Percentiles rank a stretch among this genome's conserved stretches.
phyloP scores from a whole-genome alignment of 2,888 invertebrate genomes.

The Caenorhabditis macrosperma region DNA sequence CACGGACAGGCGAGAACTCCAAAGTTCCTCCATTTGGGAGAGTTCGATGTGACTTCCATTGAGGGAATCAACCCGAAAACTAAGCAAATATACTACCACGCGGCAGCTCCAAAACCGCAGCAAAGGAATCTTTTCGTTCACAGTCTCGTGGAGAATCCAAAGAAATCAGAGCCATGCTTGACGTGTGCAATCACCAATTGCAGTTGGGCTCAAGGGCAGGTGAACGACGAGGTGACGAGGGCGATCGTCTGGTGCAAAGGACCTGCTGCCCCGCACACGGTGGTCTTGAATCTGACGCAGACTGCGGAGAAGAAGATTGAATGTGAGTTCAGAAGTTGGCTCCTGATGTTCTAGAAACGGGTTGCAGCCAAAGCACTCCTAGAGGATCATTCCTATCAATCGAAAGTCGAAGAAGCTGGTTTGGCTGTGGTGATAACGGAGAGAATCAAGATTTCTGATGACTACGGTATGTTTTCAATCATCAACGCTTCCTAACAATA shows the following conservation, averaged over 20 bases:
- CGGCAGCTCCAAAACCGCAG: constrained; percentile 37
- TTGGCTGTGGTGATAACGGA: constrained; percentile 31
- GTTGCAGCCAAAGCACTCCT: constrained; percentile 34
- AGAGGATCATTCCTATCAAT: constrained; percentile 27
- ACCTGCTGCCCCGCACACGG: constrained; percentile 41
- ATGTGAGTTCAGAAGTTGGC: constrained; percentile 2
- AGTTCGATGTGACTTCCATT: constrained; percentile 68
- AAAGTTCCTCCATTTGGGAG: constrained; percentile 69
- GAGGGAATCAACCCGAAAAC: constrained; percentile 28
- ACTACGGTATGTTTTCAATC: constrained; percentile 18
- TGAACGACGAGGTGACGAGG: constrained; percentile 15
- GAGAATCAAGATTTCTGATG: constrained; percentile 32
- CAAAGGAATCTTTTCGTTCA: constrained; percentile 22
- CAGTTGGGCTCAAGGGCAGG: constrained; percentile 24
- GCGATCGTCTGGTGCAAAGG: constrained; percentile 41
- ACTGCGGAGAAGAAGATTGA: constrained; percentile 14
- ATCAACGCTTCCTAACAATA: background rate
- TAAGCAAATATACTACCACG: constrained; percentile 25
- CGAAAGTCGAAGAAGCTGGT: constrained; percentile 24
- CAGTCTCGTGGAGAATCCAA: background rate
- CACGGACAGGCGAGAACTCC: constrained; percentile 19
- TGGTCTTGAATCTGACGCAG: constrained; percentile 5
- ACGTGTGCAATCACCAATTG: constrained; percentile 44
- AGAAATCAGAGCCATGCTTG: constrained; percentile 1
- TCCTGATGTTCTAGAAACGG: background rate